Evolutionary conservation across 2,797 vertebrate genomes (phyloP).

Genomic region (Lycodopsis pacificus): DNA sequence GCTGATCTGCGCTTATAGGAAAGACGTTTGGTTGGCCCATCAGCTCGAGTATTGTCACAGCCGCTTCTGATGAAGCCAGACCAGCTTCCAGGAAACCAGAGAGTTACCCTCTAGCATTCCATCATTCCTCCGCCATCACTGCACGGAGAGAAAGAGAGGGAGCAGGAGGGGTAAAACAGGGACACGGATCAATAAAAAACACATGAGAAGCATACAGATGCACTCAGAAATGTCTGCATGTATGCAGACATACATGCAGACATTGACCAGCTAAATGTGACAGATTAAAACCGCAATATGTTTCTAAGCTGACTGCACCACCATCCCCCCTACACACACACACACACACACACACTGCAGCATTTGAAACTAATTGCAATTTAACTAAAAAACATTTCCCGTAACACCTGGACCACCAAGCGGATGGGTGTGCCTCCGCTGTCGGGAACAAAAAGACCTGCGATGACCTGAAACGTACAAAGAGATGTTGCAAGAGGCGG

Average conservation of each 20-base stretch:
- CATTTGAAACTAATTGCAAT: constrained; percentile 47
- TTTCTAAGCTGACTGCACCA: constrained; percentile 39
- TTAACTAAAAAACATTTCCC: constrained; percentile 53
- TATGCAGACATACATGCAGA: background rate
- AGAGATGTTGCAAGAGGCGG: constrained; percentile 42
- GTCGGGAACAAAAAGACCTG: constrained; percentile 26
- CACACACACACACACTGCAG: background rate
- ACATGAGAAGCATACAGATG: constrained; percentile 78
- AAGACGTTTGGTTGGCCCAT: constrained; percentile 74
- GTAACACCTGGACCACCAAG: constrained; percentile 54
- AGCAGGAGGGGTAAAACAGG: constrained; percentile 63
- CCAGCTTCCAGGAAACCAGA: constrained; percentile 84
- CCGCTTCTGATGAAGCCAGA: constrained; percentile 82
- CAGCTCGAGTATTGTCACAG: constrained; percentile 80
- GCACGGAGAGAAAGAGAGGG: constrained; percentile 45
- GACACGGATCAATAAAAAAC: constrained; percentile 80
- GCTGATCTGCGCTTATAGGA: constrained; percentile 73
- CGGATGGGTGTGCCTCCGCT: constrained; percentile 40
- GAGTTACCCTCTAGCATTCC: constrained; percentile 82
- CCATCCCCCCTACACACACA: background rate
- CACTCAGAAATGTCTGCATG: constrained; percentile 34
- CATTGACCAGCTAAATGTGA: constrained; percentile 58
- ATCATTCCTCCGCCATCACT: constrained; percentile 81
- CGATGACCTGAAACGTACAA: constrained; percentile 25
- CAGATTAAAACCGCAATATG: constrained; percentile 53